Base-by-base conservation (phyloP, 2,888 invertebrate species). In the Thalpophila matura region DNA sequence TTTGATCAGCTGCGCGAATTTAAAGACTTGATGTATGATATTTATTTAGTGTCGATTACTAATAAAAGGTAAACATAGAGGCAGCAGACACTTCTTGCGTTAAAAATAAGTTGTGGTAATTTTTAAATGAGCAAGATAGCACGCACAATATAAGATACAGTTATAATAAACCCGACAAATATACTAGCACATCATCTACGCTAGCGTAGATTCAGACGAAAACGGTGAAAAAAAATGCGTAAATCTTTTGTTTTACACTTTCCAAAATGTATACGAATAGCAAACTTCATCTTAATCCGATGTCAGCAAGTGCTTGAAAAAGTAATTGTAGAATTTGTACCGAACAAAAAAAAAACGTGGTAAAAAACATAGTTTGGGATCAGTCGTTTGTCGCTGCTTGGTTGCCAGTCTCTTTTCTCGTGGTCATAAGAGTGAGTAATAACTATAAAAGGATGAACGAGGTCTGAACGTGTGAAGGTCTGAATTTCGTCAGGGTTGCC, bases 1-100 rank as follows among this genome's bases (percentile, higher is more conserved):
- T 53, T 69, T 51, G 26, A 53, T 43, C 51, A 74, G 62, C 37
- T 42, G 33, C 20, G 68, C 12, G 18, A 45, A 12, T 67, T 67
- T 54, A 31, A 45, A 35, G 29, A 14, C 12, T 20, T 42, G 10
- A 35, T 37, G 12, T 18, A n/a, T n/a, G 18, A 22, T 64, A 53
- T 71, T 71, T 24, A 43, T 47, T 53, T 14, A 33, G 31, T 46
- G n/a, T 66, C 24, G n/a, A 47, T 37, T 46, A 20, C 3, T 22
- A 46, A 35, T 42, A 35, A 18, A 42, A 37, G 3, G 3, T 40
- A 22, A 35, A 18, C 5, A 16, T n/a, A 12, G 20, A 50, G 12
- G 26, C 27, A 20, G 9, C 16, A 14, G 18, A 1, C 5, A 43
- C 14, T 22, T 61, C 6, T 46, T 18, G n/a, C 2, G 9, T 14